Percentiles rank a stretch among this genome's conserved stretches.
Conservation (phyloP, 2,113 vertebrate genomes). For the Pseudonaja textilis region DNA sequence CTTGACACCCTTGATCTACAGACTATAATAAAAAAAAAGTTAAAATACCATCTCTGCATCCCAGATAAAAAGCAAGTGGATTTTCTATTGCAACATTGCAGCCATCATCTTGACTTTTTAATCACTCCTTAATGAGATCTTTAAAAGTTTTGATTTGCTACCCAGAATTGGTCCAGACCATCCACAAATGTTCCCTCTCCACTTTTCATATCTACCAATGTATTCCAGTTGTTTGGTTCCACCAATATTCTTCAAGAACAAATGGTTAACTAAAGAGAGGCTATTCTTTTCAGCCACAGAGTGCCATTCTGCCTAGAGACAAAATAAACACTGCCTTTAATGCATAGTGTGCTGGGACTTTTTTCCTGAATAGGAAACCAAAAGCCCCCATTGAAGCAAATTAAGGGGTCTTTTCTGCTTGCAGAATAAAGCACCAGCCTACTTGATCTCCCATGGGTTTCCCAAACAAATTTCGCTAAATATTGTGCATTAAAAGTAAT, state of each 20-base stretch:
- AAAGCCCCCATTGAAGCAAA: background rate
- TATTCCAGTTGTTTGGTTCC: constrained; percentile 24
- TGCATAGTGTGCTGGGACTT: background rate
- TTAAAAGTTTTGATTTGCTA: constrained; percentile 52
- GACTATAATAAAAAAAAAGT: background rate
- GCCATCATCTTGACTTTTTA: background rate
- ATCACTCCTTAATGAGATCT: background rate
- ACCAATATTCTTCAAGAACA: background rate
- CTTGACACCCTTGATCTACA: background rate
- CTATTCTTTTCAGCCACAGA: constrained; percentile 20
- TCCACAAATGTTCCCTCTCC: constrained; percentile 5
- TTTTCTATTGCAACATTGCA: background rate
- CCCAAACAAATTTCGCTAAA: background rate
- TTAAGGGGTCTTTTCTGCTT: background rate
- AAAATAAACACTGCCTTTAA: background rate
- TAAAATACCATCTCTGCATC: background rate
- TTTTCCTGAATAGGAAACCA: background rate
- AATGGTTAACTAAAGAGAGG: background rate
- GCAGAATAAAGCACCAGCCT: background rate
- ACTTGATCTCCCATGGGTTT: background rate
- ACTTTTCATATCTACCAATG: constrained; percentile 45
- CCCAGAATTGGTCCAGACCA: constrained; percentile 38
- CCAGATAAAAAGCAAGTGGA: background rate
- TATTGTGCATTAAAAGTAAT: background rate
- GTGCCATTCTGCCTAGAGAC: background rate